Conservation (phyloP, 2,797 vertebrate species). For the Pseudocheirus occidentalis region DNA sequence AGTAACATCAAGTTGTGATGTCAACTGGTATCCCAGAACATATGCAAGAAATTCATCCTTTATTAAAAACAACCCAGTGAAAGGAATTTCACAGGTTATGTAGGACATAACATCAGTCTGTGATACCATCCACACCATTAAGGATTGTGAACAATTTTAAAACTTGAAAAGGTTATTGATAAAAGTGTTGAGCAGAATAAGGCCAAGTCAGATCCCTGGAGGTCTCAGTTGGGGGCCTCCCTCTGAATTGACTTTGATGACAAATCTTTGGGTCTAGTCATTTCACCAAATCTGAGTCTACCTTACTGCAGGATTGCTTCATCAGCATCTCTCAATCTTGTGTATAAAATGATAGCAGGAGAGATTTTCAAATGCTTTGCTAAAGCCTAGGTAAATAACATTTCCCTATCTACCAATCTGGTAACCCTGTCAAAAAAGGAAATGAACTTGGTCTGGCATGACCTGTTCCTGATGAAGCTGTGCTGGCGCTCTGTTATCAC, state of each 20-base stretch:
- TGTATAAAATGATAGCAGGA: background rate
- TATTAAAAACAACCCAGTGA: background rate
- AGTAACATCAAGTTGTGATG: background rate
- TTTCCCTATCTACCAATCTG: background rate
- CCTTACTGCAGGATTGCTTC: background rate
- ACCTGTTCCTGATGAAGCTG: background rate
- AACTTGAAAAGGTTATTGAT: background rate
- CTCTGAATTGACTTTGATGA: background rate
- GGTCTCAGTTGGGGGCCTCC: background rate
- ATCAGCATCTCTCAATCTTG: background rate
- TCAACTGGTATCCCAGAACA: background rate
- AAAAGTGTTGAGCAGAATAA: background rate
- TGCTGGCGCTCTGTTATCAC: background rate
- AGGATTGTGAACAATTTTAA: background rate
- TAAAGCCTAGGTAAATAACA: background rate
- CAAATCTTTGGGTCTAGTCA: background rate
- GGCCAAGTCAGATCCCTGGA: background rate
- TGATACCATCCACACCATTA: background rate
- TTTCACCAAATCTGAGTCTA: background rate
- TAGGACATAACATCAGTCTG: background rate
- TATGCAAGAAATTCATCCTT: background rate
- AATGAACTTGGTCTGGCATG: background rate
- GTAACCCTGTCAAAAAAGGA: constrained; percentile 2
- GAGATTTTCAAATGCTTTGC: background rate
- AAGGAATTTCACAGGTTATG: background rate